phyloP scores from a whole-genome alignment of 2,888 invertebrate genomes.

The Tetranychus piercei region DNA sequence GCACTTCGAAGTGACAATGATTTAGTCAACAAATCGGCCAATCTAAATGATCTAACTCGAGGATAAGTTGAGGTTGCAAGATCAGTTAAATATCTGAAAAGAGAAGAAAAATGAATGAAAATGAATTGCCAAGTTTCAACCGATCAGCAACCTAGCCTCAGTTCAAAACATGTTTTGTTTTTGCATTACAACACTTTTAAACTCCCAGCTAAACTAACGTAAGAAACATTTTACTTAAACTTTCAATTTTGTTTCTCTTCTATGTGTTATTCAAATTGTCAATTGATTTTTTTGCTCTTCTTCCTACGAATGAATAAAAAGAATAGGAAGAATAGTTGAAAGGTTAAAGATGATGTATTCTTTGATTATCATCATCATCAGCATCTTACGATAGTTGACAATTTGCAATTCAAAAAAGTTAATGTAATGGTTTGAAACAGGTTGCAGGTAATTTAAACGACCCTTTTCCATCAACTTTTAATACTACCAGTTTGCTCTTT shows the following conservation, averaged over 20 bases:
- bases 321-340: background rate
- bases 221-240: no score
- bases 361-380: background rate
- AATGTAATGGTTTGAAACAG: background rate
- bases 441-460: background rate
- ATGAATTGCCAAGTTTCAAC: no score
- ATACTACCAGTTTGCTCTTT: background rate
- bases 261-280: no score
- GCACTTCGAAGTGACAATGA: constrained; percentile 24
- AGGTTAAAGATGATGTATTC: background rate
- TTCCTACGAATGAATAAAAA: background rate
- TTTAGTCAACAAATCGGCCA: constrained; percentile 26
- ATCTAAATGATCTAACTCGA: constrained; percentile 26
- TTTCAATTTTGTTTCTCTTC: no score
- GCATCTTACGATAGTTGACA: background rate
- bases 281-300: no score
- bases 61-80: constrained; percentile 27
- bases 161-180: no score
- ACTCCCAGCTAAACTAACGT: no score
- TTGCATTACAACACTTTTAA: no score
- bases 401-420: background rate
- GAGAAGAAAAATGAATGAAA: background rate
- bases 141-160: background rate
- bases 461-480: background rate
- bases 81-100: constrained; percentile 24